These are phyloP conservation scores for Neoaliturus tenellus DNA, from an alignment of 2,888 invertebrate species.

Conservation along the genomic window DNA sequence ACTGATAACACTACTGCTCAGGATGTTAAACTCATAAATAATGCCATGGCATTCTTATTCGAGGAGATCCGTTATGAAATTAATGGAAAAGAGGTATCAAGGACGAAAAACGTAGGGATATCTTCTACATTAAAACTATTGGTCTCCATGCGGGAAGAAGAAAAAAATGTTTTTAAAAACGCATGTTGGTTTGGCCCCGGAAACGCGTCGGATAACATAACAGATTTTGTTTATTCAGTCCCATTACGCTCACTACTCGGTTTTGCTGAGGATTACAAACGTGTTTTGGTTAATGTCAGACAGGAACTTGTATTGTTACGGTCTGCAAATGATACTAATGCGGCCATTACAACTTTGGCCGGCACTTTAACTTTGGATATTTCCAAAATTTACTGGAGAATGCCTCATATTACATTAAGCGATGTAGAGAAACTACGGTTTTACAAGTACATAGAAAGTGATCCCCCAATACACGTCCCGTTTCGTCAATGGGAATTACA, in stretches of 20 bases:
- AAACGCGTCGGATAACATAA: neutral
- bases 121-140: neutral
- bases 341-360: neutral
- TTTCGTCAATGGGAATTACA: slow-evolving; percentile 30
- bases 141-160: neutral
- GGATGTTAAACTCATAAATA: neutral
- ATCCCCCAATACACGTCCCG: neutral
- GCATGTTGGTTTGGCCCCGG: neutral
- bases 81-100: neutral
- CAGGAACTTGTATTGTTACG: neutral
- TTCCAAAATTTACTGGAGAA: neutral
- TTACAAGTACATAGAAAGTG: neutral
- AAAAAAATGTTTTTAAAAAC: neutral
- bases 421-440: neutral
- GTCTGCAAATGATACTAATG: neutral
- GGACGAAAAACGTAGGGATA: slow-evolving; percentile 25
- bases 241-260: neutral
- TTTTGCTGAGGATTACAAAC: neutral
- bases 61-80: slow-evolving; percentile 41
- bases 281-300: neutral
- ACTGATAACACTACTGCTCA: neutral
- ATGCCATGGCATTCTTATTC: slow-evolving; percentile 7
- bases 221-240: neutral
- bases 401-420: neutral
- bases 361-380: neutral